Base-by-base conservation (phyloP, 2,888 invertebrate genomes). In the Eupithecia subfuscata region DNA sequence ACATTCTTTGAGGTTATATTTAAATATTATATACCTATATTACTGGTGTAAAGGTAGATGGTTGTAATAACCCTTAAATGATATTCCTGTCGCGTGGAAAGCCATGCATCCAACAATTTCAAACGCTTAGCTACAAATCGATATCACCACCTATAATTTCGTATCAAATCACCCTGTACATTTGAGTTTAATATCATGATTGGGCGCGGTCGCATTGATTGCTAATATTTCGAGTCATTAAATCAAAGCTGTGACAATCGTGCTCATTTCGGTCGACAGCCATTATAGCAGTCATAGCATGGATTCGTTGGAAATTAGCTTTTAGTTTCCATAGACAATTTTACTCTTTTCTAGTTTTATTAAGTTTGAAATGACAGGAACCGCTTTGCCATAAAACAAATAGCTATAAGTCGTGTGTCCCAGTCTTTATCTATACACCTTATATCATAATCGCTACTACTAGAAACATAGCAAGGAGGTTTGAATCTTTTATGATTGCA, bases 191-290 rank as follows among this genome's bases (percentile, higher is more conserved):
- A 87, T 89, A 85, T 87, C 87, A 83, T 79, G 80, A 75, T 82
- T 80, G 82, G 78, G 81, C 81, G 76, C 79, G 87, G 85, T 85
- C 84, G 86, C 88, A 91, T 89, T 92, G 91, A 92, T 92, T 91
- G 91, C 90, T 89, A 90, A 92, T 91, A 92, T 91, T 91, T 88
- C 89, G 86, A 86, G 88, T 91, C 92, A 91, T 92, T 92, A 93
- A 93, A 93, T 93, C 93, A 93, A 92, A 91, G 86, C 89, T 88
- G 40, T 86, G 85, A 88, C 89, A 91, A 90, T 90, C 85, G 85
- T 85, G 83, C 91, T 92, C 91, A 91, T 92, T 92, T 91, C 83
- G 86, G 86, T 83, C 81, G 82, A 85, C 85, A 87, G 85, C 88
- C 85, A 60, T 60, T 25, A 87, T 85, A 84, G 4, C 30, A 34